A percentile compares a stretch with the other conserved stretches of the same genome.
Conservation (phyloP, 2,888 invertebrate species). For the Macrosoma leucophasiata region DNA sequence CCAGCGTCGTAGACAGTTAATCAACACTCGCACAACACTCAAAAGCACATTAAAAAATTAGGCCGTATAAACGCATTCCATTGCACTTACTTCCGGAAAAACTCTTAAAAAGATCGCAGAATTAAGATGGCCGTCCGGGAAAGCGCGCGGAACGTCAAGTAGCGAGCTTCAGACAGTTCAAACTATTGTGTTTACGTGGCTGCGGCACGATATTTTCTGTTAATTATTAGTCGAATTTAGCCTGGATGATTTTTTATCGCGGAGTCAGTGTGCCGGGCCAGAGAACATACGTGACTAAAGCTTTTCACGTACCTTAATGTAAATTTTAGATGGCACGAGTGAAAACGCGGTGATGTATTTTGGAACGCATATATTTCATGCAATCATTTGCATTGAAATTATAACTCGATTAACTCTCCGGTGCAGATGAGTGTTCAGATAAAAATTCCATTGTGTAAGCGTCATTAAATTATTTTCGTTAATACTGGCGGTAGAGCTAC, state of each 20-base stretch:
- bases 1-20: too few species aligned
- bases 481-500: too few species aligned
- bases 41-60: slow-evolving; percentile 28
- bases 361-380: slow-evolving; percentile 48
- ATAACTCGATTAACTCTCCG: slow-evolving; percentile 20
- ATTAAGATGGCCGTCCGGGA: slow-evolving; percentile 44
- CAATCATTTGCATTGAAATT: slow-evolving; percentile 38
- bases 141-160: slow-evolving; percentile 49
- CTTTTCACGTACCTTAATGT: slow-evolving; percentile 54
- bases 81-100: slow-evolving; percentile 55
- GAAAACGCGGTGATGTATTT: slow-evolving; percentile 58
- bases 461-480: too few species aligned
- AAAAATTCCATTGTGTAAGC: too few species aligned
- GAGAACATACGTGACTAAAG: slow-evolving; percentile 62
- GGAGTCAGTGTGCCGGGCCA: slow-evolving; percentile 54
- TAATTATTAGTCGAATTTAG: slow-evolving; percentile 26
- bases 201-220: slow-evolving; percentile 1
- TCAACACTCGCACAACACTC: slow-evolving; percentile 31
- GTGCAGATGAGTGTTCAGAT: too few species aligned
- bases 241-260: slow-evolving; percentile 50
- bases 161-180: too few species aligned
- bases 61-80: slow-evolving; percentile 35
- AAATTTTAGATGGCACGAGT: slow-evolving; percentile 58
- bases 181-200: too few species aligned
- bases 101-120: slow-evolving; percentile 36